Evolutionary conservation across 2,113 vertebrate genomes (phyloP), one percentile per base, ranked within the genome.

Genomic region (Circaetus gallicus): DNA sequence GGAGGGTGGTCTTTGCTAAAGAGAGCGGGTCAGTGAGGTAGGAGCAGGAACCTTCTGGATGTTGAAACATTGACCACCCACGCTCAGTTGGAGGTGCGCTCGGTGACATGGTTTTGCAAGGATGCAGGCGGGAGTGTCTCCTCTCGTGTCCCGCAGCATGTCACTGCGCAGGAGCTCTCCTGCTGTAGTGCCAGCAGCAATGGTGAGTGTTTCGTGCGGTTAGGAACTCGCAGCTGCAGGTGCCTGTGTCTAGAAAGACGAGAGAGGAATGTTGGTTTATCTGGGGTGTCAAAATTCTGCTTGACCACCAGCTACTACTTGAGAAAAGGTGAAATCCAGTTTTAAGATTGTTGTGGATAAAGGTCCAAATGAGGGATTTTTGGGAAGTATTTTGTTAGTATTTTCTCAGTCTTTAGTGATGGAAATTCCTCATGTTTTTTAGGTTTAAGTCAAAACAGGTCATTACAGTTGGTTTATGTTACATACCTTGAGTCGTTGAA

Each of bases 101-200:
- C 1, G 0, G 49, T 43, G 73, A 56, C 26, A 3, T 0, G 0
- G 11, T 26, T 79, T 22, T 61, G 55, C 28, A 9, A 5, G 40
- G 63, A 12, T 12, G 20, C 22, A 28, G 10, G 34, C 2, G 1
- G 47, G 42, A 50, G 6, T 14, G 7, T 65, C 20, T 81, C 56
- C 42, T 40, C n/a, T 38, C 0, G 0, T 16, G 58, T 85, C 65
- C 63, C 0, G 0, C 6, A 2, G 82, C 1, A 1, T 1, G 3
- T 42, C 32, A 4, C 47, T 1, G 0, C 1, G 15, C 0, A 0
- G 36, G 45, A 86, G 17, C 50, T 52, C 11, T 78, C n/a, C 38
- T 2, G 6, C 63, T 61, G 3, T 11, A 49, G 26, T 50, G 65
- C 91, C 3, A 6, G 36, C 78, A 93, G 56, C 16, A 5, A 13